These are phyloP conservation scores for Nycticebus coucang DNA, from an alignment of 2,113 vertebrate genomes.

Conservation along the genomic window DNA sequence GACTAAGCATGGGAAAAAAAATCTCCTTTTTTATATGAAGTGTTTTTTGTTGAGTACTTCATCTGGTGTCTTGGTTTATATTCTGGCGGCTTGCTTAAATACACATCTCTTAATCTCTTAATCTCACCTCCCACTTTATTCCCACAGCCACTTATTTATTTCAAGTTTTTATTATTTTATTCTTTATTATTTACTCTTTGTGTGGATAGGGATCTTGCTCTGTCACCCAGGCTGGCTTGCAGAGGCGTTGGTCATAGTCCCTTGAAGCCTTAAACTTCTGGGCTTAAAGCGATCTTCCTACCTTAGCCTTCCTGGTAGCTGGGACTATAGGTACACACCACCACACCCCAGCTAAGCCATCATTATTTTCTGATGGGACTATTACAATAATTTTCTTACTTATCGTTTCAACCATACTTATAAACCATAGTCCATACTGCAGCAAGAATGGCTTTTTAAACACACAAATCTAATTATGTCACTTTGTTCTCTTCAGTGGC, in stretches of 20 bases:
- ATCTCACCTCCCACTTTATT: background rate
- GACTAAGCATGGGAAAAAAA: background rate
- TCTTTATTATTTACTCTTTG: too few species aligned
- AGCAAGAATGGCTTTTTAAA: conserved; percentile 40
- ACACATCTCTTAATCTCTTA: background rate
- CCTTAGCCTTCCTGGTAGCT: too few species aligned
- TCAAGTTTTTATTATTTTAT: conserved; percentile 15
- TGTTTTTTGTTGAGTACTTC: background rate
- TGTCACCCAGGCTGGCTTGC: too few species aligned
- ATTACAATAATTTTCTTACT: background rate
- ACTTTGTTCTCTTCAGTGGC: background rate
- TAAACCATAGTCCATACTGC: background rate
- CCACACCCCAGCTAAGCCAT: background rate
- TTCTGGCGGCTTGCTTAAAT: conserved; percentile 33
- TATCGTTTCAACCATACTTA: background rate
- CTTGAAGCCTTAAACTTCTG: too few species aligned
- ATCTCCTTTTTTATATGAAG: background rate
- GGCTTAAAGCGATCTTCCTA: too few species aligned
- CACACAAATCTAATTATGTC: conserved; percentile 14
- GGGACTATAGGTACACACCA: too few species aligned
- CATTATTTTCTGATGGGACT: background rate
- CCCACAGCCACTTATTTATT: background rate
- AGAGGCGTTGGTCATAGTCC: too few species aligned
- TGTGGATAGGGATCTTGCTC: too few species aligned
- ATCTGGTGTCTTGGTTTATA: background rate